These are phyloP conservation scores for Thereva unica DNA, from an alignment of 2,888 invertebrate genomes.

Conservation along the genomic window DNA sequence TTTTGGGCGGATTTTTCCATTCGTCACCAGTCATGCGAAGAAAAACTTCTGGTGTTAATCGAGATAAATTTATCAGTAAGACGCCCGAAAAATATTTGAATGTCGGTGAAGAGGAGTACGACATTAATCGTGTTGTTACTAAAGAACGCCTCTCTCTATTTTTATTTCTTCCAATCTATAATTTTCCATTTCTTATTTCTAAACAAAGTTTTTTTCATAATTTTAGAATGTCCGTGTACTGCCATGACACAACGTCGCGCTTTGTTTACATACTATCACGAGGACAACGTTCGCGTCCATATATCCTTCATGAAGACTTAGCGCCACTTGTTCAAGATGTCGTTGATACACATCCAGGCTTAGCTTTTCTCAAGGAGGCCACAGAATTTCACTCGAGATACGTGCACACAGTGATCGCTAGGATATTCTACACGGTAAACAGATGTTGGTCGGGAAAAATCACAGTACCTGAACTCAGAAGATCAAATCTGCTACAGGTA, in stretches of 20 bases:
- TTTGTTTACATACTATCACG: conserved; percentile 85
- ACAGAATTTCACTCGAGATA: conserved; percentile 99
- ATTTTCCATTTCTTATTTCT: no score
- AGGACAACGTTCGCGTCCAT: conserved; percentile 61
- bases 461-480: conserved; percentile 83
- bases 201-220: conserved; percentile 31
- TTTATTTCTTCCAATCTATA: no score
- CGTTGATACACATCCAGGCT: conserved; percentile 97
- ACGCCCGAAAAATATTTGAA: no score
- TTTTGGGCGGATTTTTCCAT: no score
- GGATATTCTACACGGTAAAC: conserved; percentile 97
- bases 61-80: no score
- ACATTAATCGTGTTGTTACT: no score
- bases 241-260: conserved; percentile 86
- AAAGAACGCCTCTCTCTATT: no score
- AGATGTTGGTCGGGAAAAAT: conserved; percentile 96
- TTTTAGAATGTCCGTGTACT: conserved; percentile 75
- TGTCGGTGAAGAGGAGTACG: no score
- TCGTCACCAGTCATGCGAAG: no score
- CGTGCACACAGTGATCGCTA: conserved; percentile 96
- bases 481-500: conserved; percentile 83
- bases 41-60: no score
- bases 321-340: conserved; percentile 94
- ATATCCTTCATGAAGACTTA: conserved; percentile 85
- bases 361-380: conserved; percentile 95